Evolutionary conservation across 2,888 invertebrate genomes (phyloP).

Genomic region (Drosophila mettleri): DNA sequence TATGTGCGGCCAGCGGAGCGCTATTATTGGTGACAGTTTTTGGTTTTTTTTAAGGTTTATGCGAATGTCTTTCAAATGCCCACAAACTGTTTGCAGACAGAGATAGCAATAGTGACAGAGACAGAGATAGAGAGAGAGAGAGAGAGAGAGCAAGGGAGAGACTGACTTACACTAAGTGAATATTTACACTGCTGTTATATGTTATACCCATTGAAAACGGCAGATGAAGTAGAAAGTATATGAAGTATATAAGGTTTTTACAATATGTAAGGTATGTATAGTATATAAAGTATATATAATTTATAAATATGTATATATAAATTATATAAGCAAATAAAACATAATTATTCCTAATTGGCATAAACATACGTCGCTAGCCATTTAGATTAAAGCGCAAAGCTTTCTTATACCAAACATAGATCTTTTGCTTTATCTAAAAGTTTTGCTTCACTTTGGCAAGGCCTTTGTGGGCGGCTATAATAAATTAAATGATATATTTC

Average conservation of each 20-base stretch:
- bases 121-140: not conserved
- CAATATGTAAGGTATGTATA: no score
- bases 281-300: no score
- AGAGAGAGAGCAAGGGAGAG: not conserved
- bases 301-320: no score
- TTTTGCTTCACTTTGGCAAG: no score
- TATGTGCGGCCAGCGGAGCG: slow-evolving; percentile 72
- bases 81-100: slow-evolving; percentile 38
- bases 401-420: no score
- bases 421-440: no score
- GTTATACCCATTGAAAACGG: not conserved
- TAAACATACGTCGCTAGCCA: no score
- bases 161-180: slow-evolving; percentile 1
- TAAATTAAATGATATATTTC: no score
- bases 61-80: slow-evolving; percentile 56
- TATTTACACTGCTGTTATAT: not conserved
- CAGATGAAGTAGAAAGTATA: not conserved
- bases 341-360: no score
- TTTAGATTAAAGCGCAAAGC: no score
- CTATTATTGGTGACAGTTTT: slow-evolving; percentile 79
- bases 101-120: slow-evolving; percentile 1
- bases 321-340: no score
- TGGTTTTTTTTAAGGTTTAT: slow-evolving; percentile 54
- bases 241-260: not conserved
- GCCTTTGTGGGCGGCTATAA: no score